Evolutionary conservation across 1,140 invertebrate genomes (phyloP).

Genomic region (Drosophila rhopaloa): DNA sequence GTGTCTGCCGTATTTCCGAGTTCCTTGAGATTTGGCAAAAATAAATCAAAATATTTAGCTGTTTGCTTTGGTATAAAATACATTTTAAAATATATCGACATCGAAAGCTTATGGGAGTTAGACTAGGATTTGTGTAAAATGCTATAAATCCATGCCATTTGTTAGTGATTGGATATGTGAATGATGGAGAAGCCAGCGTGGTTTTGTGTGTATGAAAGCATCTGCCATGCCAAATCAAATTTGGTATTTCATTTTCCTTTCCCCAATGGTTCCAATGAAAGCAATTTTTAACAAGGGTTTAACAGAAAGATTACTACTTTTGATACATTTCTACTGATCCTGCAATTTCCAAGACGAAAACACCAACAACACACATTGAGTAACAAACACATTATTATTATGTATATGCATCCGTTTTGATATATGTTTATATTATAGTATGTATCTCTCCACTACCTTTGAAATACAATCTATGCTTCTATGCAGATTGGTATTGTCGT

Average conservation of each 20-base stretch:
- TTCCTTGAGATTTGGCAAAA: slow-evolving; percentile 40
- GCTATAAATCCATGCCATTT: slow-evolving; percentile 48
- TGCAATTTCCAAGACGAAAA: slow-evolving; percentile 16
- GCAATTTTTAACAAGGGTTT: slow-evolving; percentile 13
- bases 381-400: slow-evolving; percentile 37
- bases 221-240: slow-evolving; percentile 47
- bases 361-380: slow-evolving; percentile 52
- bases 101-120: slow-evolving; percentile 48
- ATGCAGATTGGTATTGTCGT: slow-evolving; percentile 86
- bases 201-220: slow-evolving; percentile 39
- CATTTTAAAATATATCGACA: slow-evolving; percentile 41
- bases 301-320: slow-evolving; percentile 13
- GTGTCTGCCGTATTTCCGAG: slow-evolving; percentile 54
- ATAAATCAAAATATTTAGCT: not conserved
- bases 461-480: slow-evolving; percentile 89
- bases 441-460: slow-evolving; percentile 85
- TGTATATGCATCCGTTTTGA: slow-evolving; percentile 22
- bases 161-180: slow-evolving; percentile 13
- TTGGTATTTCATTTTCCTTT: slow-evolving; percentile 11
- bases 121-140: slow-evolving; percentile 5
- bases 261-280: slow-evolving; percentile 29
- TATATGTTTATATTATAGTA: slow-evolving; percentile 28
- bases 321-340: slow-evolving; percentile 34
- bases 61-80: not conserved
- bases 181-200: slow-evolving; percentile 53